Conservation (phyloP, 2,888 invertebrate genomes). For the Labia minor region DNA sequence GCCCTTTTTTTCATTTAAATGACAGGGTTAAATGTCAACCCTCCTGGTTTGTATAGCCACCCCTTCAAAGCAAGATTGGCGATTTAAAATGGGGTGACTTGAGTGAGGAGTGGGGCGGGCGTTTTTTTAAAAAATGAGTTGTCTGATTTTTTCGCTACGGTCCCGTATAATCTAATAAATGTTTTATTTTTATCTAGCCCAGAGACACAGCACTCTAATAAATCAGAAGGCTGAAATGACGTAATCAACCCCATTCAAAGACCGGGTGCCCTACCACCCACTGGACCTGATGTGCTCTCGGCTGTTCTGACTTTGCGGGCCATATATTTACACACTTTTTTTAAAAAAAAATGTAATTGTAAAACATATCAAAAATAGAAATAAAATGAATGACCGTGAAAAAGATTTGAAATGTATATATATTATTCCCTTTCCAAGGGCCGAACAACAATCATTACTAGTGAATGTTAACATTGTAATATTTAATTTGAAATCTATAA, state of each 20-base stretch:
- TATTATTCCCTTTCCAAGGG: too few species aligned
- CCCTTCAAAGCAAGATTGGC: slow-evolving; percentile 9
- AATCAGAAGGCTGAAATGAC: slow-evolving; percentile 13
- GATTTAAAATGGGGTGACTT: slow-evolving; percentile 9
- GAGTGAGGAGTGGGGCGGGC: neutral
- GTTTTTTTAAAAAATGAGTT: slow-evolving; percentile 9
- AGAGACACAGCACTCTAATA: slow-evolving; percentile 13
- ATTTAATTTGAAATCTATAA: too few species aligned
- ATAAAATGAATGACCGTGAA: neutral
- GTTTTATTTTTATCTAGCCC: slow-evolving; percentile 7
- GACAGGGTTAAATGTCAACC: slow-evolving; percentile 13
- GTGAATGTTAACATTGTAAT: too few species aligned
- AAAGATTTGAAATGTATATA: too few species aligned
- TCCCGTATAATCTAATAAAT: slow-evolving; percentile 13
- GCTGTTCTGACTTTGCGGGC: slow-evolving; percentile 13
- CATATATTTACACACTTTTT: slow-evolving; percentile 3
- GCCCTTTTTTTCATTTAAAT: slow-evolving; percentile 6
- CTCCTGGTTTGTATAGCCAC: neutral
- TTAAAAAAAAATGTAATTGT: neutral
- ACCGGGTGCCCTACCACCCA: neutral
- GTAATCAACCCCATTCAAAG: slow-evolving; percentile 13
- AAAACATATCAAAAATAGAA: neutral
- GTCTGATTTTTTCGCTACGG: slow-evolving; percentile 13
- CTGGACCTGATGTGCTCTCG: slow-evolving; percentile 7
- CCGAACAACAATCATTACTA: too few species aligned